phyloP scores from a whole-genome alignment of 1,140 invertebrate genomes.

The Tribolium castaneum region DNA sequence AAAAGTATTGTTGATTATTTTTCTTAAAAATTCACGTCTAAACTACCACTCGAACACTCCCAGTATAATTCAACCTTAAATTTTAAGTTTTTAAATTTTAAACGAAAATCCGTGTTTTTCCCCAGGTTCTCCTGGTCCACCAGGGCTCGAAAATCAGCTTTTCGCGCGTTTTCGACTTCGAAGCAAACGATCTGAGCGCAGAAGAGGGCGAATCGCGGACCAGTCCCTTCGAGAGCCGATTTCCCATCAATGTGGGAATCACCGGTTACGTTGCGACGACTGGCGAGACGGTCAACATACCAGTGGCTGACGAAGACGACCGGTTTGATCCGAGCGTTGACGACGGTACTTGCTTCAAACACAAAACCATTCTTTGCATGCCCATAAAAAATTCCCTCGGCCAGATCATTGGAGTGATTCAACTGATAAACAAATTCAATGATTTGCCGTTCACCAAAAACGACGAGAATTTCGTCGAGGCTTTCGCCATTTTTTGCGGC shows the following conservation, averaged over 20 bases:
- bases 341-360: constrained; percentile 80
- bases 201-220: constrained; percentile 81
- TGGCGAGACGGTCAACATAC: constrained; percentile 91
- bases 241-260: constrained; percentile 97
- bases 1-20: too few relatives aligned
- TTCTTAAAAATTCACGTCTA: too few relatives aligned
- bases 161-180: constrained; percentile 91
- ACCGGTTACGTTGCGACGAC: constrained; percentile 97
- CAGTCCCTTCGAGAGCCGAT: constrained; percentile 89
- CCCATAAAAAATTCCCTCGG: constrained; percentile 90
- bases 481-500: constrained; percentile 97
- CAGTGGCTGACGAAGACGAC: constrained; percentile 90
- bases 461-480: constrained; percentile 94
- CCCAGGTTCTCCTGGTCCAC: constrained; percentile 85
- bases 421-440: constrained; percentile 94
- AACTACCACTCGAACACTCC: not conserved
- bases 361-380: constrained; percentile 91
- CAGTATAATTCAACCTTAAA: too few relatives aligned
- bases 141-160: constrained; percentile 90
- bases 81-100: too few relatives aligned
- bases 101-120: too few relatives aligned
- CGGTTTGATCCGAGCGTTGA: constrained; percentile 92
- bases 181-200: constrained; percentile 80
- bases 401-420: constrained; percentile 93
- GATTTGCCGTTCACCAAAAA: constrained; percentile 89